phyloP scores from a whole-genome alignment of 2,888 invertebrate genomes.

The Caenorhabditis sp. region DNA sequence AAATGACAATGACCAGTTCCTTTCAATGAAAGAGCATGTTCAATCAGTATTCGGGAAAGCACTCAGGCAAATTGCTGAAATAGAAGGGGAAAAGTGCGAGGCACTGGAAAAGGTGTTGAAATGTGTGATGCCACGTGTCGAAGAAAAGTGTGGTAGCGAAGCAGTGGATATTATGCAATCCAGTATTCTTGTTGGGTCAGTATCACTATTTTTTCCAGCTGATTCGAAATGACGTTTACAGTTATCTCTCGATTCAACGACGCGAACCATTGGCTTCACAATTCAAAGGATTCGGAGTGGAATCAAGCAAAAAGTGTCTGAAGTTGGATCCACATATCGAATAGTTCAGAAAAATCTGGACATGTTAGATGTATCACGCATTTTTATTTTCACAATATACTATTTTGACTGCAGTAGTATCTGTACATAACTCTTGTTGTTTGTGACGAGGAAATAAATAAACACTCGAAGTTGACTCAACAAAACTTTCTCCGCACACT shows the following conservation, averaged over 20 bases:
- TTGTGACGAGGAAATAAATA: conserved; percentile 16
- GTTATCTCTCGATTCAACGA: conserved; percentile 55
- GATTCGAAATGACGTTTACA: conserved; percentile 33
- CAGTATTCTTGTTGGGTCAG: conserved; percentile 59
- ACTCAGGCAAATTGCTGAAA: conserved; percentile 48
- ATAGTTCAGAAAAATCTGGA: neutral
- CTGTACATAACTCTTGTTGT: conserved; percentile 50
- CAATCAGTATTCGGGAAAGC: conserved; percentile 55
- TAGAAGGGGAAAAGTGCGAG: conserved; percentile 63
- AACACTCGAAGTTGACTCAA: no score
- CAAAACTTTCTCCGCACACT: conserved; percentile 17
- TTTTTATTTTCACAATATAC: neutral
- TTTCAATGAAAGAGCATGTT: conserved; percentile 59
- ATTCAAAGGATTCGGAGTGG: conserved; percentile 61
- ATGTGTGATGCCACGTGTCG: conserved; percentile 58
- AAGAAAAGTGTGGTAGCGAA: conserved; percentile 57
- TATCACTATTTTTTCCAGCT: no score
- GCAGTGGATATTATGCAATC: conserved; percentile 47
- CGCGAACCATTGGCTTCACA: conserved; percentile 57
- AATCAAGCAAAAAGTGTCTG: conserved; percentile 49
- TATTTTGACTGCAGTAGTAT: conserved; percentile 23
- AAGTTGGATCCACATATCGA: conserved; percentile 47
- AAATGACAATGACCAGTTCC: conserved; percentile 59
- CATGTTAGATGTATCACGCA: neutral
- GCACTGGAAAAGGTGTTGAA: conserved; percentile 52